phyloP scores from a whole-genome alignment of 92 coral and sea anemone species.

The Zoanthus sociatus region DNA sequence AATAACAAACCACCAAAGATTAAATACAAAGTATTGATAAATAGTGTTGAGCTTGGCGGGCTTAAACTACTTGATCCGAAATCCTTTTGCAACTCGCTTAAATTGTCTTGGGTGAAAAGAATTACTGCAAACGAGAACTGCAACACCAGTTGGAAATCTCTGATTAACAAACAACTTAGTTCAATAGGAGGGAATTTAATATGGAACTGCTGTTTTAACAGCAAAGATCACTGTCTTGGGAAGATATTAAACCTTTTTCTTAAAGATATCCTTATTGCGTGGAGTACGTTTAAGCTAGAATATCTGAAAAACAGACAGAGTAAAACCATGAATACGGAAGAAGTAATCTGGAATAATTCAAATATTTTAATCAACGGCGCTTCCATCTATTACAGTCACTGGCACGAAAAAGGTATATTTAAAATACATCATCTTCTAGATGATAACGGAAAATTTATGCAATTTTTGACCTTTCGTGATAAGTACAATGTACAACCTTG shows the following conservation, averaged over 20 bases:
- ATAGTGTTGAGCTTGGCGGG: no score
- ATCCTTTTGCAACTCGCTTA: slow-evolving; percentile 1
- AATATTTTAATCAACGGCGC: no score
- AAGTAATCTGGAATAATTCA: no score
- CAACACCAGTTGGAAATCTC: neutral
- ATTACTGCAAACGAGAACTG: neutral
- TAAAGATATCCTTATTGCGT: slow-evolving; percentile 1
- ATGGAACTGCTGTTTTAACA: neutral
- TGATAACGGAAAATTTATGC: no score
- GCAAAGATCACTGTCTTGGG: neutral
- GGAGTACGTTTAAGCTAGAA: neutral
- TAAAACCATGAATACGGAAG: no score
- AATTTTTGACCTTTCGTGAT: no score
- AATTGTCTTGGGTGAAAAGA: slow-evolving; percentile 1
- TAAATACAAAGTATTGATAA: no score
- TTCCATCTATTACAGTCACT: no score
- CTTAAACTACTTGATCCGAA: neutral
- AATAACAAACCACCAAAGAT: no score
- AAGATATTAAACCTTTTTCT: neutral
- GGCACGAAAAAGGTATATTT: no score
- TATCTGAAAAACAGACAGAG: neutral
- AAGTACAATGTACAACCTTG: no score
- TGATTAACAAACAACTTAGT: neutral
- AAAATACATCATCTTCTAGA: no score
- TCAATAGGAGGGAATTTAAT: neutral